Evolutionary conservation across 2,888 invertebrate genomes (phyloP).

Genomic region (Lymantria dispar): DNA sequence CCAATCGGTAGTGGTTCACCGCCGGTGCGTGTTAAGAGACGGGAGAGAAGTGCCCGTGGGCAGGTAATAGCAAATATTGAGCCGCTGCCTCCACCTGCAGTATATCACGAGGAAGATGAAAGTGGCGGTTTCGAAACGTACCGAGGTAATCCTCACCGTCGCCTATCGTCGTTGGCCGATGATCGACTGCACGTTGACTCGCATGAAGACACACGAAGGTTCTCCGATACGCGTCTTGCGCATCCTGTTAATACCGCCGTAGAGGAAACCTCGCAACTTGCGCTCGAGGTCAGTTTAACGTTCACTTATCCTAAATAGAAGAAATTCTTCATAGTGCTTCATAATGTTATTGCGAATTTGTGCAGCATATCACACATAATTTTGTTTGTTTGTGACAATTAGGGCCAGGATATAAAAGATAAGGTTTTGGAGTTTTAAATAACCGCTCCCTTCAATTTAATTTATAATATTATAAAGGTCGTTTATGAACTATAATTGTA

Average conservation of each 20-base stretch:
- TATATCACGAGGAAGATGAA: conserved; percentile 76
- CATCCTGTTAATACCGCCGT: conserved; percentile 18
- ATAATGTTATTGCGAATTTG: too few relatives aligned
- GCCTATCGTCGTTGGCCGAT: conserved; percentile 50
- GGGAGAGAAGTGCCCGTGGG: conserved; percentile 80
- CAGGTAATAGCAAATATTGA: conserved; percentile 85
- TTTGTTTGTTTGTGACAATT: too few relatives aligned
- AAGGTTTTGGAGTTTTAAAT: too few relatives aligned
- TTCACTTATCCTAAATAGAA: background rate
- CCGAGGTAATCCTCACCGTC: conserved; percentile 66
- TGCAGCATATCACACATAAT: too few relatives aligned
- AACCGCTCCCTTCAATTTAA: too few relatives aligned
- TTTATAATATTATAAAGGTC: too few relatives aligned
- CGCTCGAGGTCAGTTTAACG: conserved; percentile 18
- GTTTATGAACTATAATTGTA: too few relatives aligned
- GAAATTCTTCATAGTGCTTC: too few relatives aligned
- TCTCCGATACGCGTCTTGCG: conserved; percentile 45
- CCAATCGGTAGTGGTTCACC: conserved; percentile 86
- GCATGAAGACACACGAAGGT: conserved; percentile 30
- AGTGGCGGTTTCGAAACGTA: conserved; percentile 78
- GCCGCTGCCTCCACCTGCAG: conserved; percentile 63
- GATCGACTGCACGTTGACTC: conserved; percentile 29
- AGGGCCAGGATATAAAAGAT: too few relatives aligned
- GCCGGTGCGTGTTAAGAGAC: conserved; percentile 51
- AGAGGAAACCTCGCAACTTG: conserved; percentile 44